These are phyloP conservation scores for Cybosia mesomella DNA, from an alignment of 2,888 invertebrate genomes.

Conservation along the genomic window DNA sequence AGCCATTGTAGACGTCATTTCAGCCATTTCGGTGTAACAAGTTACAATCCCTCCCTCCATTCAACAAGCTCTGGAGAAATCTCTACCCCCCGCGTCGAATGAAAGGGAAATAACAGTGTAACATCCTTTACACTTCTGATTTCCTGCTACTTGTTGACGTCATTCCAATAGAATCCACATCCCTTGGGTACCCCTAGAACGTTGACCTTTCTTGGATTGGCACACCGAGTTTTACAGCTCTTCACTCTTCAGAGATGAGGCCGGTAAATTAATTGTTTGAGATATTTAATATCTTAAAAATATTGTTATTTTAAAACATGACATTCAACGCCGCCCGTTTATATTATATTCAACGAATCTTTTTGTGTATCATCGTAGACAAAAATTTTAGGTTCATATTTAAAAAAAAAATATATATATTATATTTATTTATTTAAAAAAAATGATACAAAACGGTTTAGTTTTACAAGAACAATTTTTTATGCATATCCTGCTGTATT, in stretches of 20 bases:
- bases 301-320: neutral
- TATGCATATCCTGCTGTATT: neutral
- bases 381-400: conserved; percentile 26
- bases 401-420: neutral
- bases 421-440: too few relatives aligned
- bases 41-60: conserved; percentile 50
- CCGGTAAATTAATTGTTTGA: neutral
- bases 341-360: neutral
- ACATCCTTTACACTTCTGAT: conserved; percentile 70
- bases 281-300: neutral
- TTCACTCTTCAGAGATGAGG: conserved; percentile 14
- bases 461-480: neutral
- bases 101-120: conserved; percentile 65
- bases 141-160: conserved; percentile 87
- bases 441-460: neutral
- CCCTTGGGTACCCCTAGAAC: conserved; percentile 81
- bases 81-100: conserved; percentile 46
- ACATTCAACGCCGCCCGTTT: too few relatives aligned
- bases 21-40: conserved; percentile 72
- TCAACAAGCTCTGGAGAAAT: conserved; percentile 25
- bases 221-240: conserved; percentile 37
- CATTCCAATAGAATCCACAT: conserved; percentile 84
- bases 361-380: conserved; percentile 32
- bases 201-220: conserved; percentile 56
- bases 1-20: conserved; percentile 68